Conservation (phyloP, 2,113 vertebrate genomes). For the Porphyrio hochstetteri region DNA sequence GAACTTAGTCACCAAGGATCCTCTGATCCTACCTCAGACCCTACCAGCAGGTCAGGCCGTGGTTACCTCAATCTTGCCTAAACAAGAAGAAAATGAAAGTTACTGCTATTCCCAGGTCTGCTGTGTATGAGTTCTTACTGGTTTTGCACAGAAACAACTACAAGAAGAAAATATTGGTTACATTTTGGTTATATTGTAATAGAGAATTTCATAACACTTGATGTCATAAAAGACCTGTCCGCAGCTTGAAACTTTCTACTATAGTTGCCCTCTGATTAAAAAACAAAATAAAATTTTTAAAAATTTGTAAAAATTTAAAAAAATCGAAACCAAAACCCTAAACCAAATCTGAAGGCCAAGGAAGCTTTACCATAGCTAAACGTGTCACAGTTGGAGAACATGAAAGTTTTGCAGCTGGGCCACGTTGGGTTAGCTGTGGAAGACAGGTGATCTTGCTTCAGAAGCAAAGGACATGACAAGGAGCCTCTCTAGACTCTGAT, state of each 20-base stretch:
- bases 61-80: neutral
- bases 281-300: neutral
- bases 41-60: neutral
- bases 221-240: neutral
- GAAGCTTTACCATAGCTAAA: neutral
- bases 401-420: neutral
- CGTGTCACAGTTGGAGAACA: neutral
- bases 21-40: neutral
- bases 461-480: constrained; percentile 41
- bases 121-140: neutral
- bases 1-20: neutral
- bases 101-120: neutral
- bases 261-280: neutral
- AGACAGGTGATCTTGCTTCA: constrained; percentile 5
- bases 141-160: neutral
- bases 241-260: neutral
- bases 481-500: constrained; percentile 14
- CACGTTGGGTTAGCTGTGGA: neutral
- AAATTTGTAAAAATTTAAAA: neutral
- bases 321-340: neutral
- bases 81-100: neutral
- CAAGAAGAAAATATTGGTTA: neutral
- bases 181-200: neutral
- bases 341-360: neutral
- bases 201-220: neutral